phyloP scores from a whole-genome alignment of 2,888 invertebrate genomes.

The Eupithecia pulchellata region DNA sequence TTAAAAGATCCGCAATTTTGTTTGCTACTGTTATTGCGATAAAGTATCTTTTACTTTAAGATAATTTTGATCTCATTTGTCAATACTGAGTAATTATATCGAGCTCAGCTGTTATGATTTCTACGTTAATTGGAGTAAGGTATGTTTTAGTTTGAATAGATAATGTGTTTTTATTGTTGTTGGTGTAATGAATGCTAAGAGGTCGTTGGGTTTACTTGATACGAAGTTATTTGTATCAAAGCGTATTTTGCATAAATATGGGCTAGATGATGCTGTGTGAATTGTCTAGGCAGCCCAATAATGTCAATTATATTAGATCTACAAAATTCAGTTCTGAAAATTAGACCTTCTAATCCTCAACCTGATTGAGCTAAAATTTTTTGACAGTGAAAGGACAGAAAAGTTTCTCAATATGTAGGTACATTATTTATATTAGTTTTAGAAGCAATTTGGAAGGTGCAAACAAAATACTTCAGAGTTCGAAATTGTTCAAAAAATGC shows the following conservation, averaged over 20 bases:
- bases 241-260: constrained; percentile 21
- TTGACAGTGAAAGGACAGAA: too few species aligned
- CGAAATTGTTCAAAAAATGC: too few species aligned
- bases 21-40: background rate
- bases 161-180: constrained; percentile 11
- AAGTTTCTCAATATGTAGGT: too few species aligned
- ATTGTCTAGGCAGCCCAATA: too few species aligned
- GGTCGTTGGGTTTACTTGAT: constrained; percentile 29
- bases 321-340: too few species aligned
- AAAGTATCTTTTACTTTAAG: background rate
- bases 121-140: constrained; percentile 18
- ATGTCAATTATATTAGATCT: too few species aligned
- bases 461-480: too few species aligned
- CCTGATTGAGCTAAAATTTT: too few species aligned
- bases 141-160: constrained; percentile 12
- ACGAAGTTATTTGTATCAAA: constrained; percentile 21
- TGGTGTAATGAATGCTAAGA: constrained; percentile 21
- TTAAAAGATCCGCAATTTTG: background rate
- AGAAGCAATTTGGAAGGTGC: too few species aligned
- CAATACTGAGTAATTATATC: constrained; percentile 7
- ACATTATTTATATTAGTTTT: too few species aligned
- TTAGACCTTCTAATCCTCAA: too few species aligned
- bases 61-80: constrained; percentile 12
- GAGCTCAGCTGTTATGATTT: constrained; percentile 14
- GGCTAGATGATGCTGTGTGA: too few species aligned